Evolutionary conservation across 2,113 vertebrate species (phyloP).

Genomic region (Anolis sagrei): DNA sequence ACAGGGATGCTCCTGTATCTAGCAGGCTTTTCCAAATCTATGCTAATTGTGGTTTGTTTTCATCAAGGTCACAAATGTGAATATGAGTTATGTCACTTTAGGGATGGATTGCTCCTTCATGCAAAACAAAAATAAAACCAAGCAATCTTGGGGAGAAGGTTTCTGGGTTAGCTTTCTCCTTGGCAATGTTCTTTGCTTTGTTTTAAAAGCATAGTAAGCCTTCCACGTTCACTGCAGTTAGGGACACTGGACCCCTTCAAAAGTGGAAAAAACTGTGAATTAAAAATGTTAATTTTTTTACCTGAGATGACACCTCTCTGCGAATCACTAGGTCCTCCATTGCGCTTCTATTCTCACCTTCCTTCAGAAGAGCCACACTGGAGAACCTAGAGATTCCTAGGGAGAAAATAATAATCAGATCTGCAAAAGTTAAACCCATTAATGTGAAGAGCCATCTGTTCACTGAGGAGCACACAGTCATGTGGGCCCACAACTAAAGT

Average conservation of each 20-base stretch:
- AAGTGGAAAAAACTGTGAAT: not conserved
- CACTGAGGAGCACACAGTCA: not conserved
- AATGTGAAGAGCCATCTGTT: no score
- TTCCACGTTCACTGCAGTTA: no score
- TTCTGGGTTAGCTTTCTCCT: not conserved
- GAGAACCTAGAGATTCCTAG: no score
- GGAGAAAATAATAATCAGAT: no score
- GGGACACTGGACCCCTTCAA: no score
- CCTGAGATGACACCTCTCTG: no score
- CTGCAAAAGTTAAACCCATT: no score
- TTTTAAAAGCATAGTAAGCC: no score
- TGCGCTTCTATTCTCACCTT: no score
- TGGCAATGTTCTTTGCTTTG: not conserved
- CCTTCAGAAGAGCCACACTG: no score
- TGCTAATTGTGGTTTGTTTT: not conserved
- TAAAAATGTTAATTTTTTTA: not conserved
- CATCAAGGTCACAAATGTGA: not conserved
- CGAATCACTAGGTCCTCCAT: no score
- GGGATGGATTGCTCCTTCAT: not conserved
- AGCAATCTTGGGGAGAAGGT: no score
- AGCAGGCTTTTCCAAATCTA: not conserved
- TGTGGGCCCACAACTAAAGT: not conserved
- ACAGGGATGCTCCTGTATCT: not conserved
- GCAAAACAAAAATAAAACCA: not conserved
- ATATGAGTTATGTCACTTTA: not conserved